Conservation (phyloP, 2,888 invertebrate genomes). For the Cataglyphis rosenhaueri region DNA sequence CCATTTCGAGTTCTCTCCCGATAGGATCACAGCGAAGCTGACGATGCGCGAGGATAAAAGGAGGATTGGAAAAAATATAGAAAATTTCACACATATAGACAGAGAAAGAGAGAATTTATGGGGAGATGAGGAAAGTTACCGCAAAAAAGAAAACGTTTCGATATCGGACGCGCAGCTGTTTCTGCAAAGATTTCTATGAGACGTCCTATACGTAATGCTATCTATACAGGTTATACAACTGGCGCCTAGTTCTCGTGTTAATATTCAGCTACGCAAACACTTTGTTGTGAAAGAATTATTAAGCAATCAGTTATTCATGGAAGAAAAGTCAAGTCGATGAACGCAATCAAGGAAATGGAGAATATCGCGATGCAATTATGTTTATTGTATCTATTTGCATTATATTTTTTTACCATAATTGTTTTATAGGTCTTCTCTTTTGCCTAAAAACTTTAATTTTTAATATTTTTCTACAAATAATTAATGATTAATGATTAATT, state of each 20-base stretch:
- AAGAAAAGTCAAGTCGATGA: slow-evolving; percentile 20
- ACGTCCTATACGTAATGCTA: slow-evolving; percentile 69
- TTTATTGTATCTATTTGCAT: neutral
- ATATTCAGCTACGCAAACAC: slow-evolving; percentile 58
- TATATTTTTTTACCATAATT: neutral
- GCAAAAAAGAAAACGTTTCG: slow-evolving; percentile 54
- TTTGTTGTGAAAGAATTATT: slow-evolving; percentile 72
- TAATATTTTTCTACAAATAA: neutral
- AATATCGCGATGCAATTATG: slow-evolving; percentile 8
- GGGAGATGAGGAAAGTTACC: slow-evolving; percentile 62
- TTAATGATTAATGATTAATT: neutral
- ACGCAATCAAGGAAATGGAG: slow-evolving; percentile 13
- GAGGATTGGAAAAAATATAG: slow-evolving; percentile 53
- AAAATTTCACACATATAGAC: neutral
- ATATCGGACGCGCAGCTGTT: slow-evolving; percentile 62
- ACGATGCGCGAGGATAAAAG: slow-evolving; percentile 63
- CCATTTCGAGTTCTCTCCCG: slow-evolving; percentile 57
- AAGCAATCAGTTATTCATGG: slow-evolving; percentile 67
- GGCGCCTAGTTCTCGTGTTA: slow-evolving; percentile 66
- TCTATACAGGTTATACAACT: slow-evolving; percentile 64
- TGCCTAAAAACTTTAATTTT: neutral
- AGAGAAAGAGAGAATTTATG: slow-evolving; percentile 10
- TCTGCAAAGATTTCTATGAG: slow-evolving; percentile 67
- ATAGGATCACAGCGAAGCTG: slow-evolving; percentile 42
- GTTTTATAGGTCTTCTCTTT: neutral